A percentile compares a stretch with the other conserved stretches of the same genome.
Conservation (phyloP, 2,113 vertebrate genomes). For the Megaceryle torquata region DNA sequence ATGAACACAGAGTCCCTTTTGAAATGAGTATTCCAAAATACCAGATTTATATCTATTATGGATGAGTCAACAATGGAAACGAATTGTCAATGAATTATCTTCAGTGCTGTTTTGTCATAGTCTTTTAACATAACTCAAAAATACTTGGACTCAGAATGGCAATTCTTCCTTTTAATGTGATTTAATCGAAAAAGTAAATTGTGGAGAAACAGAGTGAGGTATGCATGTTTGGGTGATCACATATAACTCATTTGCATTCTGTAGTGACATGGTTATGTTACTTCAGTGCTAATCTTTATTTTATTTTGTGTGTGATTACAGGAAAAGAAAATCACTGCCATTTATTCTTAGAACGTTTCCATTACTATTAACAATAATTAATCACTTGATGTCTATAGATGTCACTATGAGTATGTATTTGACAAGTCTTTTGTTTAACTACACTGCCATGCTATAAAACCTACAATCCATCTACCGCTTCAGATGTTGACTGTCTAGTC, state of each 20-base stretch:
- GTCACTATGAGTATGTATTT: background rate
- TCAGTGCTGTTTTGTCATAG: background rate
- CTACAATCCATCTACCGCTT: background rate
- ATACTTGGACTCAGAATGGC: background rate
- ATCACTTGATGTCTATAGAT: background rate
- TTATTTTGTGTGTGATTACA: background rate
- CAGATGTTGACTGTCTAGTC: background rate
- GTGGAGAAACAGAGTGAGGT: background rate
- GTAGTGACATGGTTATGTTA: background rate
- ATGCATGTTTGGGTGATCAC: background rate
- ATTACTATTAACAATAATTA: background rate
- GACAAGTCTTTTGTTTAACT: background rate
- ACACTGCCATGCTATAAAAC: background rate
- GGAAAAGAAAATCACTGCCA: background rate
- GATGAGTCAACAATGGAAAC: constrained; percentile 2
- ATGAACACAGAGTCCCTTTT: background rate
- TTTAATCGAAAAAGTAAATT: background rate
- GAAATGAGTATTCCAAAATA: background rate
- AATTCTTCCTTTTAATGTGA: background rate
- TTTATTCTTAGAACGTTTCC: background rate
- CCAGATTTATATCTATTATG: background rate
- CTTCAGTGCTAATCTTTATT: background rate
- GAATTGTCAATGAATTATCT: background rate
- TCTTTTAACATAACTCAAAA: background rate
- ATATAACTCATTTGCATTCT: background rate